Percentiles rank a stretch among this genome's conserved stretches.
phyloP scores from a whole-genome alignment of 2,888 invertebrate species.

The Cecidostiba fungosa region DNA sequence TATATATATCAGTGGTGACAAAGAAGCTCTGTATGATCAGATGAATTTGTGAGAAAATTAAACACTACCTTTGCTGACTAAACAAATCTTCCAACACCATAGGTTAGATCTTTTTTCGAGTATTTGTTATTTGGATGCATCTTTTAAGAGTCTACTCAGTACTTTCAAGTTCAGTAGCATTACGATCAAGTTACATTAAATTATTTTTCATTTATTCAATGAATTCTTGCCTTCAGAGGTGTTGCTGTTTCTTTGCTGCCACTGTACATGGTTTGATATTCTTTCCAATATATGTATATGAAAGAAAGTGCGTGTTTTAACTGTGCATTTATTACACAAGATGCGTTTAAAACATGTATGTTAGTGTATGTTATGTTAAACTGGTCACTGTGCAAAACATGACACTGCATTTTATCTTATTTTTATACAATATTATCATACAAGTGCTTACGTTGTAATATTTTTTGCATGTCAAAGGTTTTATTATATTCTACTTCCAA shows the following conservation, averaged over 20 bases:
- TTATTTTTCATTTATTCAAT: conserved; percentile 2
- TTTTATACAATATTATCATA: conserved; percentile 55
- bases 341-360: conserved; percentile 41
- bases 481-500: conserved; percentile 59
- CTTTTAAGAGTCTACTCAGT: conserved; percentile 5
- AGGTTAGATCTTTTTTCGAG: conserved; percentile 4
- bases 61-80: conserved; percentile 11
- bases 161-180: not conserved
- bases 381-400: conserved; percentile 46
- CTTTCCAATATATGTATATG: conserved; percentile 38
- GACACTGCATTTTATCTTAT: conserved; percentile 59
- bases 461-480: conserved; percentile 39
- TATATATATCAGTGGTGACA: conserved; percentile 55
- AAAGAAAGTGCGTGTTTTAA: conserved; percentile 41
- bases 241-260: conserved; percentile 55
- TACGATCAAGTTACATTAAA: not conserved
- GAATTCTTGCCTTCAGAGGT: conserved; percentile 35
- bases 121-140: conserved; percentile 33
- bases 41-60: conserved; percentile 17
- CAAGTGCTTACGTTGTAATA: conserved; percentile 41
- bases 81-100: conserved; percentile 44
- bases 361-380: conserved; percentile 49
- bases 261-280: conserved; percentile 29
- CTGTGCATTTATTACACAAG: conserved; percentile 50
- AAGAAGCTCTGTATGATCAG: conserved; percentile 43